phyloP scores from a whole-genome alignment of 1,140 invertebrate genomes.

The Danaus melanippus region DNA sequence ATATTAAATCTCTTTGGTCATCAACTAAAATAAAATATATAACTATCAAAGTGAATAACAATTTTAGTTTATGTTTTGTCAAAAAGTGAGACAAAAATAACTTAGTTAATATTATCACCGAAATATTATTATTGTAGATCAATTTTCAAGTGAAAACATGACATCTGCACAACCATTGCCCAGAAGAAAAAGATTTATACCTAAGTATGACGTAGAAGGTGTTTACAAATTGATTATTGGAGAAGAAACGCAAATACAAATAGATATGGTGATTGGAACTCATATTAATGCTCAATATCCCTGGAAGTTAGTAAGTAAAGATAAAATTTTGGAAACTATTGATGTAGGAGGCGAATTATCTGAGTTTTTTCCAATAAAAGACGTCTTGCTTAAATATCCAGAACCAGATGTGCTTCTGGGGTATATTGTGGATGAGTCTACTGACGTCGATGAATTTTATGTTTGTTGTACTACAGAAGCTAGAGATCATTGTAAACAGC shows the following conservation, averaged over 20 bases:
- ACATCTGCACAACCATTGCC: slow-evolving; percentile 32
- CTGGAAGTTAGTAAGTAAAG: slow-evolving; percentile 78
- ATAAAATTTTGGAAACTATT: slow-evolving; percentile 75
- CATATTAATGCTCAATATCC: slow-evolving; percentile 81
- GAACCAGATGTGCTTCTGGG: slow-evolving; percentile 77
- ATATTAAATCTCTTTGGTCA: too few relatives aligned
- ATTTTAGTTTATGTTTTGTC: too few relatives aligned
- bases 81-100: too few relatives aligned
- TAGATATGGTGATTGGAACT: slow-evolving; percentile 69
- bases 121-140: slow-evolving; percentile 13
- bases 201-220: slow-evolving; percentile 65
- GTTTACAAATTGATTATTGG: slow-evolving; percentile 48
- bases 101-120: slow-evolving; percentile 1
- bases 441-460: slow-evolving; percentile 78
- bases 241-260: slow-evolving; percentile 64
- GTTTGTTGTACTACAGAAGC: slow-evolving; percentile 77
- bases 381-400: slow-evolving; percentile 69
- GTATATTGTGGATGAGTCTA: slow-evolving; percentile 76
- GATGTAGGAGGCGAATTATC: slow-evolving; percentile 67
- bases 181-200: slow-evolving; percentile 55
- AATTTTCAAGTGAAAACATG: slow-evolving; percentile 28
- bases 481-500: slow-evolving; percentile 73
- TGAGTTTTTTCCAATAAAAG: slow-evolving; percentile 73
- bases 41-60: too few relatives aligned
- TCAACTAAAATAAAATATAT: too few relatives aligned